A percentile compares a stretch with the other conserved stretches of the same genome.
These are phyloP conservation scores for Nannoperca obscura DNA, from an alignment of 2,797 vertebrate genomes.

Conservation along the genomic window DNA sequence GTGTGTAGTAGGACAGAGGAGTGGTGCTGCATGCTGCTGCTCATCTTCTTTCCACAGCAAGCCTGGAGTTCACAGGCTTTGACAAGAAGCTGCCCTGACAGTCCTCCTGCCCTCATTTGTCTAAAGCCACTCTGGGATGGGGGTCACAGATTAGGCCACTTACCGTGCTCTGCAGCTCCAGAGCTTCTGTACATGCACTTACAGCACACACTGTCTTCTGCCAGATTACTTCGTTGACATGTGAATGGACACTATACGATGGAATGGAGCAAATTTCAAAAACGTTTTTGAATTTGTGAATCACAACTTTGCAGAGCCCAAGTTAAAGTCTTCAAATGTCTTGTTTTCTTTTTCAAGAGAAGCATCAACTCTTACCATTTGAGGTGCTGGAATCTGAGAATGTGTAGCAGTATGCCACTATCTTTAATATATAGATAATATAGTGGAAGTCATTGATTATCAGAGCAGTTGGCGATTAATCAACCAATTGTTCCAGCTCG, in stretches of 20 bases:
- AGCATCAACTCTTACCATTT: not conserved
- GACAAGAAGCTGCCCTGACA: constrained; percentile 70
- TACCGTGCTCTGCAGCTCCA: constrained; percentile 21
- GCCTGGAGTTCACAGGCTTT: constrained; percentile 59
- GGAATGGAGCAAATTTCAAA: not conserved
- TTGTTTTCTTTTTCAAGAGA: no score
- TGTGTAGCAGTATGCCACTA: not conserved
- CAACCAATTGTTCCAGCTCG: not conserved
- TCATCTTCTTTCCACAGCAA: constrained; percentile 50
- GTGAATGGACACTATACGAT: not conserved
- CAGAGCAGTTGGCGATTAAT: not conserved
- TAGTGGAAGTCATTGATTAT: not conserved
- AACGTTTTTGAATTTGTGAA: no score
- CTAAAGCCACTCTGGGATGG: constrained; percentile 52
- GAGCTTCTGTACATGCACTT: not conserved
- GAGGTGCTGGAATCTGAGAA: not conserved
- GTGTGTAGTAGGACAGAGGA: constrained; percentile 46
- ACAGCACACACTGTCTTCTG: constrained; percentile 5
- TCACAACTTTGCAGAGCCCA: no score
- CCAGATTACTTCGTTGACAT: not conserved
- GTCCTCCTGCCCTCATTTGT: constrained; percentile 62
- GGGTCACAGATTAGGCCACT: constrained; percentile 66
- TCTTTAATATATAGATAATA: not conserved
- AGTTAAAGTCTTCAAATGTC: no score
- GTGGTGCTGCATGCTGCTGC: constrained; percentile 34